Base-by-base conservation (phyloP, 2,113 vertebrate genomes). In the Rattus rattus region DNA sequence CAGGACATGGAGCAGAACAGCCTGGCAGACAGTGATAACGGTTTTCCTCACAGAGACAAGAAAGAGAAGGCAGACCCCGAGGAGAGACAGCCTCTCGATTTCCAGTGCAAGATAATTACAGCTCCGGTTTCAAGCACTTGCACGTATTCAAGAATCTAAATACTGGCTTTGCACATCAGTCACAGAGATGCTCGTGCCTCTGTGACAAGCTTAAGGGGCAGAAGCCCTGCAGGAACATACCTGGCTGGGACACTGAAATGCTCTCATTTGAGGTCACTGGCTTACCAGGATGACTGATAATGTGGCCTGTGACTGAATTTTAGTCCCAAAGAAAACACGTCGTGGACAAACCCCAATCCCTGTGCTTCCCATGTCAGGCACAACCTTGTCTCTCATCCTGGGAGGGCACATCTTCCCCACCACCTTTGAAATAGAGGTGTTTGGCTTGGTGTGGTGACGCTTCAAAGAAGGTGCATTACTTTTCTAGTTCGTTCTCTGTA, bases 91-190 rank as follows among this genome's bases (percentile, higher is more conserved):
- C 56, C 59, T 91, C 90, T 95, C 17, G 90, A 91, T 88, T 88
- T 91, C 93, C 94, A 97, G 91, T 17, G 36, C 11, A 97, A 97
- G 93, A 93, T 97, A 96, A 97, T 95, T 96, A 92, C 47, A 81
- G 70, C 77, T 81, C 89, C 47, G 56, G 96, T 83, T 96, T 96
- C 94, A 93, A 93, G 97, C 88, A 91, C 88, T 90, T 90, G 81
- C 30, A 75, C 30, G 79, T 54, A 92, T 77, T 49, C 3, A 5
- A 70, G 95, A 96, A 92, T 96, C 92, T 96, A 97, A 98, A 96
- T 76, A 63, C 86, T 90, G 56, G 95, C 83, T 94, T 81, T 83
- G 75, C 83, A 94, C 92, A 19, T 89, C 96, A 96, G 97, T 98
- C 97, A 91, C 59, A 86, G 95, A 95, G 97, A 92, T 86, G 96